These are phyloP conservation scores for Myodes glareolus DNA, from an alignment of 2,113 vertebrate species.

Conservation along the genomic window DNA sequence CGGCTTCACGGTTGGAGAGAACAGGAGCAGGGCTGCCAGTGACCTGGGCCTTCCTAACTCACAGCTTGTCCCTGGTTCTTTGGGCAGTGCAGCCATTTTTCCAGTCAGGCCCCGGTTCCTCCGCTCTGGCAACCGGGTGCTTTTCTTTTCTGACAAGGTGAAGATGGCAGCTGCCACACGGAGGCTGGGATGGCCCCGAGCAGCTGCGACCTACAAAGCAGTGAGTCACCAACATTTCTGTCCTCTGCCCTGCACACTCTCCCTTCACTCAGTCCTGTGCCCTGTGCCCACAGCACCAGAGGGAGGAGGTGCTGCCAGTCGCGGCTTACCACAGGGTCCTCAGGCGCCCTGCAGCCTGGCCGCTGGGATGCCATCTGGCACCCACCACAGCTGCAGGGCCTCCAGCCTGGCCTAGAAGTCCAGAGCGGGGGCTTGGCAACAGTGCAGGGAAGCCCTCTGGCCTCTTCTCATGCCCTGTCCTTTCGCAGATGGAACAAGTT, in stretches of 20 bases:
- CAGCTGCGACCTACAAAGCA: constrained; percentile 61
- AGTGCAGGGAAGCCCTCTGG: background rate
- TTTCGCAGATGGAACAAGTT: background rate
- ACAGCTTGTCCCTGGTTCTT: background rate
- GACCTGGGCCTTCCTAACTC: background rate
- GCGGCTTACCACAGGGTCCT: constrained; percentile 50
- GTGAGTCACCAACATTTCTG: constrained; percentile 51
- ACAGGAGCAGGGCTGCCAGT: background rate
- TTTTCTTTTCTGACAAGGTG: background rate
- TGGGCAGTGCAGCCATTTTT: background rate
- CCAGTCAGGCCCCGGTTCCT: background rate
- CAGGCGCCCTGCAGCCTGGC: constrained; percentile 58
- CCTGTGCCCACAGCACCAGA: background rate
- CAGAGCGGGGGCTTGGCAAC: background rate
- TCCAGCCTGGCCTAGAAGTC: background rate
- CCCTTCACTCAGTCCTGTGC: constrained; percentile 60
- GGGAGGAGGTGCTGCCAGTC: background rate
- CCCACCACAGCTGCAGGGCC: constrained; percentile 36
- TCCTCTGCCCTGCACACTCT: background rate
- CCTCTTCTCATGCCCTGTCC: background rate
- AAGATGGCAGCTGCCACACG: constrained; percentile 49
- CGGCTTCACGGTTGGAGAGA: background rate
- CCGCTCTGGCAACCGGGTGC: background rate
- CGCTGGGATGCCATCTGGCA: constrained; percentile 59
- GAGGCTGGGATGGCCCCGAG: constrained; percentile 12